phyloP scores from a whole-genome alignment of 2,113 vertebrate species.

The Megalops atlanticus region DNA sequence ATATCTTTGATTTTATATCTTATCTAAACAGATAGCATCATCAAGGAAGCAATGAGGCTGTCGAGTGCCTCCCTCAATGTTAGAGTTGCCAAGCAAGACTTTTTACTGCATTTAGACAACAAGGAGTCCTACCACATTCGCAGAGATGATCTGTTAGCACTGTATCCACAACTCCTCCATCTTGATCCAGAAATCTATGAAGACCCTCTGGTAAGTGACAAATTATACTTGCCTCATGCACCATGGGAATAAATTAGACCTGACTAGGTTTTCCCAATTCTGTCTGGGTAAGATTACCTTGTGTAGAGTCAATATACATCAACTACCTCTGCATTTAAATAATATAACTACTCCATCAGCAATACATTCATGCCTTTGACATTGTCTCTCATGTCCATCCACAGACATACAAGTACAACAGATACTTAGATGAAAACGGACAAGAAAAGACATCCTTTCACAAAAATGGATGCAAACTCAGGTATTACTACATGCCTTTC shows the following conservation, averaged over 20 bases:
- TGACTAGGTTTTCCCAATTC: no score
- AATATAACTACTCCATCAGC: no score
- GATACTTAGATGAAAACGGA: slow-evolving; percentile 81
- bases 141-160: slow-evolving; percentile 88
- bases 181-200: slow-evolving; percentile 91
- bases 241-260: no score
- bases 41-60: slow-evolving; percentile 95
- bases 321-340: no score
- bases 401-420: slow-evolving; percentile 88
- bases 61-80: slow-evolving; percentile 94
- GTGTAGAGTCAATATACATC: no score
- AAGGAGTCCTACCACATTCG: slow-evolving; percentile 81
- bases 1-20: no score
- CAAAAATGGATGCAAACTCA: slow-evolving; percentile 76
- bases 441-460: slow-evolving; percentile 84
- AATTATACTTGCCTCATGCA: no score
- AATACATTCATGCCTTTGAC: no score
- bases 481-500: slow-evolving; percentile 92
- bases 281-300: no score
- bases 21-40: slow-evolving; percentile 82
- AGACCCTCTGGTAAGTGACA: slow-evolving; percentile 83
- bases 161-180: slow-evolving; percentile 92
- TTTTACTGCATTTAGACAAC: slow-evolving; percentile 82
- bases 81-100: slow-evolving; percentile 87
- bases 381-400: slow-evolving; percentile 21